Conservation (phyloP, 2,113 vertebrate species). For the Engystomops pustulosus region DNA sequence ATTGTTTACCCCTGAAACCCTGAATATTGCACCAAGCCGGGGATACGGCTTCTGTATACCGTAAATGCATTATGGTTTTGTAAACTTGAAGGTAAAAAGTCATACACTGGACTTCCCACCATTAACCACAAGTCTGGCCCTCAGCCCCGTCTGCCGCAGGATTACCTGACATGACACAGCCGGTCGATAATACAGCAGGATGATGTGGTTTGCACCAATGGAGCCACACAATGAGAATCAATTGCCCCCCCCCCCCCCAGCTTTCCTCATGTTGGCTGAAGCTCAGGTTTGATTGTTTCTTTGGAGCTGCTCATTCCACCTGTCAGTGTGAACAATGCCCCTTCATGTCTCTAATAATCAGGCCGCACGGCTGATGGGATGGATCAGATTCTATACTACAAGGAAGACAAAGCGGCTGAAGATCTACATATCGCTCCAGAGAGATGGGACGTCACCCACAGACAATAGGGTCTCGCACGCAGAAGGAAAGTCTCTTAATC, state of each 20-base stretch:
- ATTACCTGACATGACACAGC: background rate
- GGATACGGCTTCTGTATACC: no score
- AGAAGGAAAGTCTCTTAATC: background rate
- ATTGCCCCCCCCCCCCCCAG: background rate
- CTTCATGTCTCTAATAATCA: background rate
- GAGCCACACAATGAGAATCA: background rate
- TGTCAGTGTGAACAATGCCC: conserved; percentile 17
- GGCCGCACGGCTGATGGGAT: background rate
- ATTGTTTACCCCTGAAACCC: no score
- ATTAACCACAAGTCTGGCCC: background rate
- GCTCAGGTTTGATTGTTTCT: background rate
- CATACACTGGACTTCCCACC: background rate
- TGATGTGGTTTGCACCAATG: background rate
- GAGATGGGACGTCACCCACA: background rate
- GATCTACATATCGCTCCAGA: background rate
- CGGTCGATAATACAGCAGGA: background rate
- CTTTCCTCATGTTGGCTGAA: background rate
- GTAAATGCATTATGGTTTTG: background rate
- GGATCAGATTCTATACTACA: background rate
- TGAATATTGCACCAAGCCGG: no score
- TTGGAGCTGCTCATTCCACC: background rate
- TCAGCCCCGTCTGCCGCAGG: background rate
- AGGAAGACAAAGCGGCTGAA: background rate
- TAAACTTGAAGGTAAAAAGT: background rate
- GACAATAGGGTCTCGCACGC: background rate